A percentile compares a stretch with the other conserved stretches of the same genome.
Evolutionary conservation across 2,113 vertebrate species (phyloP).

Genomic region (Gnathonemus longibarbis): DNA sequence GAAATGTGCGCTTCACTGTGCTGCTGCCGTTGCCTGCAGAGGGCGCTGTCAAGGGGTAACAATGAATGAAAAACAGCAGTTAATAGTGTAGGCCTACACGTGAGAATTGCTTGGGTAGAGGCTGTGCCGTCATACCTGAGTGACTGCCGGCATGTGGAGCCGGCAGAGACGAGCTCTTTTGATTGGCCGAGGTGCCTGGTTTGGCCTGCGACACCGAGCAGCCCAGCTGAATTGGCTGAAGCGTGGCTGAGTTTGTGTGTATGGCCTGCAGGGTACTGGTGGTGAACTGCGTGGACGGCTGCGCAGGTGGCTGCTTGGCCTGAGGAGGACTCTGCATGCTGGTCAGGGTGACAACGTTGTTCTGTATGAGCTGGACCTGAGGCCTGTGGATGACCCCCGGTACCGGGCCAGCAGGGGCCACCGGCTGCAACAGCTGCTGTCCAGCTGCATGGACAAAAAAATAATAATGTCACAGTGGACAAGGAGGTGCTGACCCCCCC

Average conservation of each 20-base stretch:
- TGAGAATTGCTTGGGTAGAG: background rate
- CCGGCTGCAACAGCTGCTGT: slow-evolving; percentile 36
- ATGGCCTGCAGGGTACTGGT: slow-evolving; percentile 34
- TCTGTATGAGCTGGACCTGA: slow-evolving; percentile 54
- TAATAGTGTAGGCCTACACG: background rate
- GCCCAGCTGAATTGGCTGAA: slow-evolving; percentile 19
- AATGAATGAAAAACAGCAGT: background rate
- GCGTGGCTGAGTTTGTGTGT: slow-evolving; percentile 12
- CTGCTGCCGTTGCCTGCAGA: slow-evolving; percentile 41
- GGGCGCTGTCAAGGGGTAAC: background rate
- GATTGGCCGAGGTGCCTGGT: background rate
- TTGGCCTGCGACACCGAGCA: slow-evolving; percentile 7
- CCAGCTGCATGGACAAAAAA: slow-evolving; percentile 23
- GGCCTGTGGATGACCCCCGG: slow-evolving; percentile 49
- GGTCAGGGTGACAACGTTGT: slow-evolving; percentile 49
- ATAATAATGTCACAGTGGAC: background rate
- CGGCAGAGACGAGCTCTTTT: slow-evolving; percentile 5
- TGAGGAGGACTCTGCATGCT: slow-evolving; percentile 49
- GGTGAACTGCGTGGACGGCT: slow-evolving; percentile 17
- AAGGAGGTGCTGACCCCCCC: background rate
- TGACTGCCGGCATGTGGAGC: slow-evolving; percentile 4
- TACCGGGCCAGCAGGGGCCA: slow-evolving; percentile 37
- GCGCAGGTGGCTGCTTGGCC: background rate
- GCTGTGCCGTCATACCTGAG: background rate
- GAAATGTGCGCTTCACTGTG: slow-evolving; percentile 54